Percentiles rank a stretch among this genome's conserved stretches.
These are phyloP conservation scores for Actias luna DNA, from an alignment of 2,888 invertebrate genomes.

Conservation along the genomic window DNA sequence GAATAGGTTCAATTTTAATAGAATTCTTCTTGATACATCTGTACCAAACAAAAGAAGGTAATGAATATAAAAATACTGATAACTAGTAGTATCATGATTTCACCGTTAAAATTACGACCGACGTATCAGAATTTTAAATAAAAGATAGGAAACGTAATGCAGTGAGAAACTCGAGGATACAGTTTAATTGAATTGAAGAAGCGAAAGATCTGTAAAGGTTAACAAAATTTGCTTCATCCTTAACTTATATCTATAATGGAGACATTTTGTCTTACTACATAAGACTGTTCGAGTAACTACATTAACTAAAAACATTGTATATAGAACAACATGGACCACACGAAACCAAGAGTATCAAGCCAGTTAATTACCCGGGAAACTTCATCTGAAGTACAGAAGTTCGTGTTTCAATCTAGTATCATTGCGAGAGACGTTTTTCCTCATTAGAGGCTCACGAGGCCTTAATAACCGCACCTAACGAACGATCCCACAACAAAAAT, in stretches of 20 bases:
- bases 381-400: conserved; percentile 48
- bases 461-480: conserved; percentile 53
- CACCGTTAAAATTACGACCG: too few species aligned
- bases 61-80: neutral
- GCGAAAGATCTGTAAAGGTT: too few species aligned
- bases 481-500: conserved; percentile 43
- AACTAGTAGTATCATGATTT: neutral
- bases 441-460: conserved; percentile 53
- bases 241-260: neutral
- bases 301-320: conserved; percentile 22
- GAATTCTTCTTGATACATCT: neutral
- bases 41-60: neutral
- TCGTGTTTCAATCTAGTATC: conserved; percentile 46
- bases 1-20: too few species aligned
- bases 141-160: too few species aligned
- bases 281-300: neutral
- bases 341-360: conserved; percentile 49
- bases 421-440: conserved; percentile 58
- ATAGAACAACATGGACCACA: conserved; percentile 40
- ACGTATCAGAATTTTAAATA: too few species aligned
- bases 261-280: neutral
- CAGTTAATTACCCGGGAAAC: conserved; percentile 57
- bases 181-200: too few species aligned
- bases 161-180: too few species aligned
- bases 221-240: too few species aligned